Conservation (phyloP, 2,113 vertebrate genomes). For the Cyprinodon tularosa region DNA sequence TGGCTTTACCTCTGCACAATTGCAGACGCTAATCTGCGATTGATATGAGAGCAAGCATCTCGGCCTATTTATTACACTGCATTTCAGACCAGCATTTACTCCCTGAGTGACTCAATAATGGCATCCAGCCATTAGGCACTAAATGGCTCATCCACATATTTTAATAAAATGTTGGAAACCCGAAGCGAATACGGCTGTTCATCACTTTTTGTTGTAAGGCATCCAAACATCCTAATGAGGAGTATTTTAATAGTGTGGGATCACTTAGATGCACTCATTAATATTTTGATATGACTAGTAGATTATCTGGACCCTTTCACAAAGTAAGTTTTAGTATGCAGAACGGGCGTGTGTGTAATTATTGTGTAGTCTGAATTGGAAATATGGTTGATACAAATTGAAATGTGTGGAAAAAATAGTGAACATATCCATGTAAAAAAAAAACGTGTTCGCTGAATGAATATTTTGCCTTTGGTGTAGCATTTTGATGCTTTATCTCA, state of each 20-base stretch:
- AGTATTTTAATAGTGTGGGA: slow-evolving; percentile 17
- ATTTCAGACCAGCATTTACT: slow-evolving; percentile 85
- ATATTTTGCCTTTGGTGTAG: neutral
- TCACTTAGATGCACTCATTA: neutral
- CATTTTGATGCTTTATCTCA: neutral
- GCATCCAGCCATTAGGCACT: slow-evolving; percentile 95
- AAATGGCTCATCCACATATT: slow-evolving; percentile 97
- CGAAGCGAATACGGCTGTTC: slow-evolving; percentile 43
- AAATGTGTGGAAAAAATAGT: neutral
- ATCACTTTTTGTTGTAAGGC: slow-evolving; percentile 81
- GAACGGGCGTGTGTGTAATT: neutral
- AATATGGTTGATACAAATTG: neutral
- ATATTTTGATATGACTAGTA: slow-evolving; percentile 4
- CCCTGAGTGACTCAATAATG: slow-evolving; percentile 91
- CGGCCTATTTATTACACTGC: slow-evolving; percentile 55
- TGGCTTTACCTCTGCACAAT: slow-evolving; percentile 91
- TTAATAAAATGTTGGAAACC: slow-evolving; percentile 92
- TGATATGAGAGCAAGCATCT: slow-evolving; percentile 59
- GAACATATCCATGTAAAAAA: neutral
- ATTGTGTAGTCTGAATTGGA: neutral
- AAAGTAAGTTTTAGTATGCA: neutral
- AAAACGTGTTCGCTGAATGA: neutral
- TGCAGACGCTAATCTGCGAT: slow-evolving; percentile 75
- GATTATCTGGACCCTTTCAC: slow-evolving; percentile 12
- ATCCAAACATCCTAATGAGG: slow-evolving; percentile 81